Evolutionary conservation across 2,113 vertebrate species (phyloP).

Genomic region (Atlantisia rogersi): DNA sequence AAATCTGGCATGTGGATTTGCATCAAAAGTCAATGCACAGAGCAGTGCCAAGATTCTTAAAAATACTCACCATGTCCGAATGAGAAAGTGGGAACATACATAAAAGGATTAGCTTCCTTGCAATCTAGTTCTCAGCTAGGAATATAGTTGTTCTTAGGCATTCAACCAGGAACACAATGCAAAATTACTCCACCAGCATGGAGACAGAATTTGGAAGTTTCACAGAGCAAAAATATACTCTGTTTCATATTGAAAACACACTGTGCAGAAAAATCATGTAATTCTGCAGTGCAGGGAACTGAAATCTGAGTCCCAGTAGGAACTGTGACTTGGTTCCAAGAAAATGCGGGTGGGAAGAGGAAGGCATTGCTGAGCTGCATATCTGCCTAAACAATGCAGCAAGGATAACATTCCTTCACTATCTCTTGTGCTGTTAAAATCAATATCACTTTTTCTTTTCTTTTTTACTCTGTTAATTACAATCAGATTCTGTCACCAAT

Average conservation of each 20-base stretch:
- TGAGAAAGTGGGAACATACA: neutral
- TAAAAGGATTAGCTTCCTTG: conserved; percentile 50
- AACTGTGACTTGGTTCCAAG: conserved; percentile 39
- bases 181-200: conserved; percentile 22
- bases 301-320: conserved; percentile 38
- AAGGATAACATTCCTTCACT: neutral
- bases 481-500: neutral
- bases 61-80: conserved; percentile 1
- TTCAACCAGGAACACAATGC: conserved; percentile 30
- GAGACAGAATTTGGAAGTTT: conserved; percentile 5
- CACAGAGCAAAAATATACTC: neutral
- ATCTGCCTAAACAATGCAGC: neutral
- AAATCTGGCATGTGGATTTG: conserved; percentile 44
- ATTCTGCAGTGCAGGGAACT: neutral
- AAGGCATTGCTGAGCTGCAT: neutral
- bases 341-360: neutral
- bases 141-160: neutral
- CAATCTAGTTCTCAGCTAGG: conserved; percentile 45
- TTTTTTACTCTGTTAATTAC: neutral
- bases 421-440: neutral
- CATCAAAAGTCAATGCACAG: conserved; percentile 29
- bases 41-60: conserved; percentile 47
- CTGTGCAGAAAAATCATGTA: conserved; percentile 15
- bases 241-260: conserved; percentile 14
- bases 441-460: neutral